These are phyloP conservation scores for Eretmocerus hayati DNA, from an alignment of 2,888 invertebrate genomes.

Conservation along the genomic window DNA sequence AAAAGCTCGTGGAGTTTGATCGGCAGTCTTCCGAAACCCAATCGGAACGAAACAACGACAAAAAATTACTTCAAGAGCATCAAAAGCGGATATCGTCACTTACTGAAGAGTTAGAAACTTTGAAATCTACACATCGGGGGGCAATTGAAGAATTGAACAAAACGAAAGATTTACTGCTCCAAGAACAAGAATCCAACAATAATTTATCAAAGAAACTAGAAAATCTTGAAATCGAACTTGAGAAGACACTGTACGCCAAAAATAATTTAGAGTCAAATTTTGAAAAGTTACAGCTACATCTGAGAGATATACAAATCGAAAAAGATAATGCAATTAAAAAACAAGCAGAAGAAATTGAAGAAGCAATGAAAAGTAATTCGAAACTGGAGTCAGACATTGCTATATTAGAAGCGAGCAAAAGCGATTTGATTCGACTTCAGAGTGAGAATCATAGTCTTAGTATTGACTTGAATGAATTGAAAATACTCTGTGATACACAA, in stretches of 20 bases:
- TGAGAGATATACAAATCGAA: constrained; percentile 8
- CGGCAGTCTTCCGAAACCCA: not conserved
- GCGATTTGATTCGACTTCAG: constrained; percentile 12
- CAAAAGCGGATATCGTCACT: constrained; percentile 5
- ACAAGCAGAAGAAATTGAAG: constrained; percentile 9
- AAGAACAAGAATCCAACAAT: constrained; percentile 7
- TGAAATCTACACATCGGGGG: constrained; percentile 8
- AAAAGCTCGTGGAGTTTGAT: constrained; percentile 16
- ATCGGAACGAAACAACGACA: constrained; percentile 8
- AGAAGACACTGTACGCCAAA: constrained; percentile 17
- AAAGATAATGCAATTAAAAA: constrained; percentile 6
- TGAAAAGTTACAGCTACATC: constrained; percentile 9
- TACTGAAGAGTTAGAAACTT: constrained; percentile 20
- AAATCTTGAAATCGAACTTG: constrained; percentile 17
- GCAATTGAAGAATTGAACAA: constrained; percentile 9
- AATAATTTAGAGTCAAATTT: constrained; percentile 6
- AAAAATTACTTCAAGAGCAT: constrained; percentile 13
- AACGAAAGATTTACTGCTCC: constrained; percentile 9
- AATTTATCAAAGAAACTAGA: constrained; percentile 11
- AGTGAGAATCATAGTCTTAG: constrained; percentile 15
- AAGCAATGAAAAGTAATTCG: constrained; percentile 3
- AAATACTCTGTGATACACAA: constrained; percentile 9
- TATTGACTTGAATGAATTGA: constrained; percentile 12
- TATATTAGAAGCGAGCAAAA: constrained; percentile 21
- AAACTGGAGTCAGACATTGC: constrained; percentile 6